These are phyloP conservation scores for Balearica regulorum DNA, from an alignment of 2,797 vertebrate genomes.

Conservation along the genomic window DNA sequence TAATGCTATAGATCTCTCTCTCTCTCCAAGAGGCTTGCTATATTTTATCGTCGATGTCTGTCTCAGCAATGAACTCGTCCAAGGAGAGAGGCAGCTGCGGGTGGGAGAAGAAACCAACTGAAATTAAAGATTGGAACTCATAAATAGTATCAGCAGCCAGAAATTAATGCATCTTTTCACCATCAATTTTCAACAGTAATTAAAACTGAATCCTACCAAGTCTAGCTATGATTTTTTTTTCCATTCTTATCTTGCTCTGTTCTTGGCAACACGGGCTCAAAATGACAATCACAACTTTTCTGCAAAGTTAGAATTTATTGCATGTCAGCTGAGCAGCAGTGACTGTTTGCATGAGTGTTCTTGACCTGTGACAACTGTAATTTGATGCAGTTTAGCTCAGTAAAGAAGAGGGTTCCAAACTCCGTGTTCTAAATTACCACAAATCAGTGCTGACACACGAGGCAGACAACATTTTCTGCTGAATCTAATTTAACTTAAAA, in stretches of 20 bases:
- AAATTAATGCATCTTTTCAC: neutral
- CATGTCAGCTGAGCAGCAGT: neutral
- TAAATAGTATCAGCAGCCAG: neutral
- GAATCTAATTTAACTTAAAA: neutral
- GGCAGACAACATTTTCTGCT: neutral
- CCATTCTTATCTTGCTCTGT: neutral
- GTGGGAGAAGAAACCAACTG: neutral
- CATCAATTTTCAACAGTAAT: neutral
- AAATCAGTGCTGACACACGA: neutral
- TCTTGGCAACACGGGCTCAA: neutral
- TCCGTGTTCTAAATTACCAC: neutral
- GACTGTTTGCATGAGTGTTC: neutral
- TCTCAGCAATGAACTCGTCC: neutral
- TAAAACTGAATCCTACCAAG: neutral
- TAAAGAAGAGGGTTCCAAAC: neutral
- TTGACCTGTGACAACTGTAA: neutral
- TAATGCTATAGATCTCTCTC: neutral
- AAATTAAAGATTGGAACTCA: neutral
- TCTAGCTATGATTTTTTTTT: neutral
- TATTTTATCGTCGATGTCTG: neutral
- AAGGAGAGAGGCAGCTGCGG: neutral
- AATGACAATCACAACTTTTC: neutral
- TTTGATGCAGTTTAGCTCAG: neutral
- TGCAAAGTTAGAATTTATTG: neutral
- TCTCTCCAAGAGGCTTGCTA: neutral